Evolutionary conservation across 2,888 invertebrate species (phyloP), one percentile per base, ranked within the genome.

Genomic region (Dermolepida albohirtum): DNA sequence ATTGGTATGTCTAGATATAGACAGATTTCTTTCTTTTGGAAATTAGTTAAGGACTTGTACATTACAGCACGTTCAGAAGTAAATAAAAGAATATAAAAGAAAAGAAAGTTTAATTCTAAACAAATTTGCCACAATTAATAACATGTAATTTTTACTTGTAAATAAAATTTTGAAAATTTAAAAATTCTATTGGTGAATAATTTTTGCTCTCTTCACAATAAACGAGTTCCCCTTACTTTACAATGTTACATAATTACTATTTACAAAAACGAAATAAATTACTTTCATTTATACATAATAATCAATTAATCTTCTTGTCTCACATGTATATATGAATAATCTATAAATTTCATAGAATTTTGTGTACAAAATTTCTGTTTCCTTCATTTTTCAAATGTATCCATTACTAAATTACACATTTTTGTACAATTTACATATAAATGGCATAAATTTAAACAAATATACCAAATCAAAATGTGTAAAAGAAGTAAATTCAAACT

Each of bases 251-350:
- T 62, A 49, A 62, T 62, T 12, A 49, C 16, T 62, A 62, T 62
- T 49, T 62, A 62, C 59, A 57, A 4, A 62, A 43, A 47, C 47
- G 47, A 62, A 62, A 62, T 62, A 62, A 62, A 62, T 44, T 57
- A 57, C 17, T 29, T 47, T 62, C 47, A 47, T 47, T 34, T 62
- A 47, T 62, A 12, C 34, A 62, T 62, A 47, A 43, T 59, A 34
- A 49, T 49, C 11, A 49, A 22, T 47, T 62, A 16, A 34, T 34
- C 6, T 34, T 7, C 34, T 34, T 34, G 34, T 10, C 34, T 62
- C 59, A 62, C 59, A 62, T 62, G 47, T 62, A 62, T 47, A 62
- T 62, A 44, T 62, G 59, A 11, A 47, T 62, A 47, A 47, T 47
- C 47, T 62, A 47, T 62, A 59, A 59, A 59, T 34, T 34, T 34